A percentile compares a stretch with the other conserved stretches of the same genome.
Evolutionary conservation across 53 echinoderm and acorn worm species (phyloP).

Genomic region (Paracentrotus lividus): DNA sequence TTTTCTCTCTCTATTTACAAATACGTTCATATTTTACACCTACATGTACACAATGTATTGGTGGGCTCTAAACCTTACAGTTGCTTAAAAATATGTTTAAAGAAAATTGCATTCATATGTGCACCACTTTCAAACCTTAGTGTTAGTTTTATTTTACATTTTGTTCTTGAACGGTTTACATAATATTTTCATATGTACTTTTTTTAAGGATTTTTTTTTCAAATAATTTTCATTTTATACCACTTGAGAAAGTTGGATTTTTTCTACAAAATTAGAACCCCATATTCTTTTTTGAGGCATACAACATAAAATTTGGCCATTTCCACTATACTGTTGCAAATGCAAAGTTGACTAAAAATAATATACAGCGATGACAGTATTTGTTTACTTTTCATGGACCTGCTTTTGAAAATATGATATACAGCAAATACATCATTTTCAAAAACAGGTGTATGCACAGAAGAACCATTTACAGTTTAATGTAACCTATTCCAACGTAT

Average conservation of each 20-base stretch:
- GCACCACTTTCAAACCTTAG: neutral
- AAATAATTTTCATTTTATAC: neutral
- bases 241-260: neutral
- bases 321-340: neutral
- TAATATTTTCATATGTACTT: neutral
- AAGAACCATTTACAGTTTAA: neutral
- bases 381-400: neutral
- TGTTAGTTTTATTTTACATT: neutral
- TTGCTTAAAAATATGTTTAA: neutral
- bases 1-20: conserved; percentile 44
- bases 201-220: neutral
- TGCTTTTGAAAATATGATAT: conserved; percentile 5
- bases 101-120: neutral
- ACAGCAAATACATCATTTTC: conserved; percentile 1
- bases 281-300: neutral
- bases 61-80: neutral
- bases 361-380: neutral
- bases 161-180: neutral
- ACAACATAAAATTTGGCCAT: neutral
- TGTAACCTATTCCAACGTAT: neutral
- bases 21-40: no score
- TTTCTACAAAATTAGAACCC: neutral
- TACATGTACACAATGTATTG: neutral
- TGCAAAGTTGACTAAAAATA: neutral
- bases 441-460: neutral